Evolutionary conservation across 2,113 vertebrate genomes (phyloP).

Genomic region (Pseudorectes ferrugineus): DNA sequence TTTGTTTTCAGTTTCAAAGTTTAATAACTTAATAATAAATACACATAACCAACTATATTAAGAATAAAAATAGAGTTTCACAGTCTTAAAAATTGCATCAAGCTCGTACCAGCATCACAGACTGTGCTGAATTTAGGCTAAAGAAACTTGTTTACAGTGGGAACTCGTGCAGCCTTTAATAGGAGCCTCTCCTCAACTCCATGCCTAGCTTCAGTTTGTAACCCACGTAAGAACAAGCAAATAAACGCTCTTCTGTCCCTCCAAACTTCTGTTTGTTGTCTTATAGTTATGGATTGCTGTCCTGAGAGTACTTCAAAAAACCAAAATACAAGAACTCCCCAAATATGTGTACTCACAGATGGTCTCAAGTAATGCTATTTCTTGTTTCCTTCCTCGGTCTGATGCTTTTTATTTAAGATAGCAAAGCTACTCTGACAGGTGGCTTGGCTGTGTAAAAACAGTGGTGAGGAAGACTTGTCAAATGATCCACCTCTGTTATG

Average conservation of each 20-base stretch:
- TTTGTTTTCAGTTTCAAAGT: background rate
- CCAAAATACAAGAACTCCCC: background rate
- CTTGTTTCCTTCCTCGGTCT: background rate
- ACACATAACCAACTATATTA: background rate
- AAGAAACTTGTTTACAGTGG: background rate
- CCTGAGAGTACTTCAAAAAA: background rate
- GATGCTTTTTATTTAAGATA: background rate
- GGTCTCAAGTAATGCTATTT: background rate
- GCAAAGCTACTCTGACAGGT: background rate
- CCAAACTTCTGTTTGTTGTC: background rate
- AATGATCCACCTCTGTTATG: background rate
- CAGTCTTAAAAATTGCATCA: background rate
- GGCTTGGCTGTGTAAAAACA: background rate
- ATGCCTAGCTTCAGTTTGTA: background rate
- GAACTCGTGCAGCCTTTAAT: background rate
- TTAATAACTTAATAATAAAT: background rate
- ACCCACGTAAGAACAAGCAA: background rate
- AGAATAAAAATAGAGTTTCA: background rate
- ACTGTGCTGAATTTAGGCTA: background rate
- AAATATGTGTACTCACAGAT: background rate
- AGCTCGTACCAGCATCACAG: background rate
- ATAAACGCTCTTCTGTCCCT: background rate
- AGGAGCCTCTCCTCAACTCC: background rate
- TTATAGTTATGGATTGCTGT: background rate
- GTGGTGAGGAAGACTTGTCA: background rate